Conservation (phyloP, 2,888 invertebrate genomes). For the Spodoptera exigua region DNA sequence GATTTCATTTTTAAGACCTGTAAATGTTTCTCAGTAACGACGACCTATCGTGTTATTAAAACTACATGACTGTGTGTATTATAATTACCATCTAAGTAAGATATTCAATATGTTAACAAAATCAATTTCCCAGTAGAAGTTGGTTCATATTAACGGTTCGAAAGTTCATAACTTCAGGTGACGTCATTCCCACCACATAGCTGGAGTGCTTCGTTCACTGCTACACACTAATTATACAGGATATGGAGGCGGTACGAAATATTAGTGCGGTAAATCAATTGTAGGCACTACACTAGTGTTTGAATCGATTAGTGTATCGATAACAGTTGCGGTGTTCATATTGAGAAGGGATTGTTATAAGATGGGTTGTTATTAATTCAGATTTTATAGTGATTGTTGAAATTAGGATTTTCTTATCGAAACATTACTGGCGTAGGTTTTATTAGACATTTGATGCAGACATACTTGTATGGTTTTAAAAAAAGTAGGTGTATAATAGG, state of each 20-base stretch:
- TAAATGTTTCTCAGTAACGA: no score
- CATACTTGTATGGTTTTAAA: no score
- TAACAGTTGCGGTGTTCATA: constrained; percentile 19
- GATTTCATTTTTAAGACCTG: no score
- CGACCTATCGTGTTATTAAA: constrained; percentile 9
- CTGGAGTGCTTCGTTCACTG: constrained; percentile 31
- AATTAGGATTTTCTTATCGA: no score
- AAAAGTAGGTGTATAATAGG: no score
- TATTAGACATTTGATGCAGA: no score
- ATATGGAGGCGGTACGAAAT: constrained; percentile 53
- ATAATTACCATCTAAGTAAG: constrained; percentile 5
- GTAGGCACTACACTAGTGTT: constrained; percentile 11
- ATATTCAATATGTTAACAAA: constrained; percentile 59
- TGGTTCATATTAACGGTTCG: constrained; percentile 73
- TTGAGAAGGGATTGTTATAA: background rate
- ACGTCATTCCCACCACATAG: constrained; percentile 79
- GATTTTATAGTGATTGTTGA: no score
- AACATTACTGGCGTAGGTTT: background rate
- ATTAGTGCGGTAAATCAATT: constrained; percentile 25
- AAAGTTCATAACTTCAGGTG: constrained; percentile 83
- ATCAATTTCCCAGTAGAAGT: constrained; percentile 73
- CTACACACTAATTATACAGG: constrained; percentile 44
- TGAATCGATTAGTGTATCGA: constrained; percentile 34
- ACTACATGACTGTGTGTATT: constrained; percentile 2
- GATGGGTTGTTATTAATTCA: no score